Evolutionary conservation across 2,888 invertebrate genomes (phyloP), one percentile per base, ranked within the genome.

Genomic region (Oscheius sp.): DNA sequence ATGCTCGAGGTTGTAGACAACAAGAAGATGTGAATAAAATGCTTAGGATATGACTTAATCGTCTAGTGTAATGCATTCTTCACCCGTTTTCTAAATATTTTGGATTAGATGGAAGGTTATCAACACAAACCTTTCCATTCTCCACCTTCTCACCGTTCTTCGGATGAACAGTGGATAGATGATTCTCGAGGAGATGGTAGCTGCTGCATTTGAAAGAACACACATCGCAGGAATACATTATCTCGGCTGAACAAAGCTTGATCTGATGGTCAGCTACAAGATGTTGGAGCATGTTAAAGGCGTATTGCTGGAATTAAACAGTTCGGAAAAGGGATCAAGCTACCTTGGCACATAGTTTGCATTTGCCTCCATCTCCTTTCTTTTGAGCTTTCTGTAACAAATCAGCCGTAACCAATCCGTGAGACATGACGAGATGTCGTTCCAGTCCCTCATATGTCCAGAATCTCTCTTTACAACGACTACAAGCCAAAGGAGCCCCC

Each of bases 381-480:
- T 92, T 93, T 87, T 95, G 94, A 47, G 95, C 94, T 51, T 94
- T 94, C 86, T 94, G 93, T 86, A 95, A 93, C 93, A 95, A 93
- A 82, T 94, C 94, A 77, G 93, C 94, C 66, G 95, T 95, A 38
- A 95, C 95, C 71, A 95, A 90, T 49, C 94, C 94, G 86, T 95
- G 95, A 30, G 94, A 92, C 74, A 95, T 95, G 73, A 95, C 89
- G 83, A 95, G 90, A 90, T 97, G 97, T 83, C 96, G 90, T 87
- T 95, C 95, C 70, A 97, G 89, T 20, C 97, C 97, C 88, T 95
- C 92, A 88, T 95, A 95, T 47, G 95, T 95, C 89, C 96, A 97
- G 89, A 96, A 97, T 2, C 82, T 68, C 32, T 85, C 85, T 8
- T 79, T 70, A 50, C 85, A 85, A 8, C 83, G 71, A 30, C 80